Evolutionary conservation across 2,797 vertebrate species (phyloP).

Genomic region (Echiichthys vipera): DNA sequence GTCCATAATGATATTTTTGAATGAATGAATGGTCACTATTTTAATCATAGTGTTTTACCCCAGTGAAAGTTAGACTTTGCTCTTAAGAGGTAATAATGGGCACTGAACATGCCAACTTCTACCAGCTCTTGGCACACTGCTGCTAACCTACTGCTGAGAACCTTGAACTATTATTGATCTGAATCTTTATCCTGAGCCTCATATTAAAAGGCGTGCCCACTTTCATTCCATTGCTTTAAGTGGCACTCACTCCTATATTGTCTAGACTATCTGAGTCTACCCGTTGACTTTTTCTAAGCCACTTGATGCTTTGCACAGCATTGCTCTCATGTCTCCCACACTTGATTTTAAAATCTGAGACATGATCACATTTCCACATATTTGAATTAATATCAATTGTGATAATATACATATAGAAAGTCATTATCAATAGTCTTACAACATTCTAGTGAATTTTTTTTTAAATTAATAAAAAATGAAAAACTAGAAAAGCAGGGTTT

Average conservation of each 20-base stretch:
- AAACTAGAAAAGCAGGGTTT: no score
- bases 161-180: slow-evolving; percentile 42
- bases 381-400: background rate
- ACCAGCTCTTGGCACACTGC: slow-evolving; percentile 26
- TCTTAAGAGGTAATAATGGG: slow-evolving; percentile 34
- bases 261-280: background rate
- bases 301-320: slow-evolving; percentile 8
- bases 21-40: no score
- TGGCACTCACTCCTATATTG: background rate
- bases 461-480: no score
- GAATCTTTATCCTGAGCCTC: slow-evolving; percentile 20
- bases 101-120: slow-evolving; percentile 25
- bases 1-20: no score
- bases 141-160: slow-evolving; percentile 23
- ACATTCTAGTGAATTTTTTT: no score
- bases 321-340: background rate
- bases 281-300: background rate
- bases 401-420: no score
- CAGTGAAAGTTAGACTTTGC: no score
- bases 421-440: no score
- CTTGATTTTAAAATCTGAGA: background rate
- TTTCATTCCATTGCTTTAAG: slow-evolving; percentile 6
- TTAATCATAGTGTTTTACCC: no score
- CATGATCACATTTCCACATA: background rate
- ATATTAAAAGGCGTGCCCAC: slow-evolving; percentile 8